These are phyloP conservation scores for Aphodius sticticus DNA, from an alignment of 2,888 invertebrate genomes.

Conservation along the genomic window DNA sequence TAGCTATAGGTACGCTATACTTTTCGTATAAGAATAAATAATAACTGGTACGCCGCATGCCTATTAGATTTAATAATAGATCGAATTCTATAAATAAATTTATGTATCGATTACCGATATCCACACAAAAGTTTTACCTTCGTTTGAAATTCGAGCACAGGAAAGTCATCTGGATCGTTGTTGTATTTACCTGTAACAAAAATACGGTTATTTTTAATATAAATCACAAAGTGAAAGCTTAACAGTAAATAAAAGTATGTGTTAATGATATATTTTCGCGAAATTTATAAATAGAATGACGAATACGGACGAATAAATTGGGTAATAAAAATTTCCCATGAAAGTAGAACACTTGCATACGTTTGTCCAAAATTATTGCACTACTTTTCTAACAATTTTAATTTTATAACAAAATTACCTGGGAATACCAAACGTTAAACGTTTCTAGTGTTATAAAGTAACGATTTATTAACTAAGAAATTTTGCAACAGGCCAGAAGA, in stretches of 20 bases:
- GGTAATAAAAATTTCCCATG: not conserved
- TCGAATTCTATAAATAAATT: constrained; percentile 23
- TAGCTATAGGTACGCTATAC: not conserved
- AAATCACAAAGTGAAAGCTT: not conserved
- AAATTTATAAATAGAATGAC: not conserved
- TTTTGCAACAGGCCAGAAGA: no score
- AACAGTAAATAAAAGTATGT: not conserved
- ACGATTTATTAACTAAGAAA: no score
- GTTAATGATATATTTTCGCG: not conserved
- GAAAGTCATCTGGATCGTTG: not conserved
- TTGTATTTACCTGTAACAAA: constrained; percentile 13
- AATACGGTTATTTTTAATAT: constrained; percentile 6
- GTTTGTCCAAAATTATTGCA: not conserved
- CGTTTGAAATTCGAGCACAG: not conserved
- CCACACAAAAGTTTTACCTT: constrained; percentile 8
- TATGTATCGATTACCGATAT: not conserved
- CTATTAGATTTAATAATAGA: constrained; percentile 19
- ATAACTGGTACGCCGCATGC: constrained; percentile 11
- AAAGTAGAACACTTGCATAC: not conserved
- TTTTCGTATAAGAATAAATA: not conserved
- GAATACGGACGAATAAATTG: not conserved
- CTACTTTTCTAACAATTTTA: not conserved
- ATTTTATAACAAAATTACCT: not conserved
- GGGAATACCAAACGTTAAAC: not conserved
- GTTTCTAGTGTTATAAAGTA: not conserved